phyloP scores from a whole-genome alignment of 2,888 invertebrate genomes.

The Sesamia inferens region DNA sequence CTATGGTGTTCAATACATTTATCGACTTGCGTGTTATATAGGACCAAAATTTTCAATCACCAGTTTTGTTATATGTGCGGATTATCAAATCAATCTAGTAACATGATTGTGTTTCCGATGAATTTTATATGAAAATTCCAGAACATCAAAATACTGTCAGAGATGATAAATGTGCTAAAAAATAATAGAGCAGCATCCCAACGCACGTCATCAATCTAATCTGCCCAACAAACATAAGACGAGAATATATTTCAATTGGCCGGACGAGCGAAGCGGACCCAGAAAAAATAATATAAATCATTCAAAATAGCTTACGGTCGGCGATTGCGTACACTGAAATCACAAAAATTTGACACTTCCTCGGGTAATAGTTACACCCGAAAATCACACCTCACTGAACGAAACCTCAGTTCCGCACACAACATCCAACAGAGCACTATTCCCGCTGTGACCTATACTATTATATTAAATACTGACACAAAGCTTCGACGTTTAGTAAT shows the following conservation, averaged over 20 bases:
- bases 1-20: constrained; percentile 37
- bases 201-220: constrained; percentile 62
- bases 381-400: constrained; percentile 64
- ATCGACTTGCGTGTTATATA: constrained; percentile 25
- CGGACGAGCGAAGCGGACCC: constrained; percentile 55
- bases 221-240: constrained; percentile 57
- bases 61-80: background rate
- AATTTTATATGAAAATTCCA: constrained; percentile 8
- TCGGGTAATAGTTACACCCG: constrained; percentile 63
- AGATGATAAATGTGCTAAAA: constrained; percentile 61
- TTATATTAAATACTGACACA: constrained; percentile 63
- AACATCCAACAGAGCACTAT: constrained; percentile 56
- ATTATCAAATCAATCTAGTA: constrained; percentile 10
- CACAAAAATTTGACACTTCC: constrained; percentile 68
- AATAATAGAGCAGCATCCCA: constrained; percentile 55
- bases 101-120: background rate
- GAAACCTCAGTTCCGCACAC: constrained; percentile 59
- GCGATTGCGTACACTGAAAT: constrained; percentile 65
- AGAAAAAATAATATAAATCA: constrained; percentile 66
- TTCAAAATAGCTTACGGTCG: constrained; percentile 70
- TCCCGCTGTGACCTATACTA: constrained; percentile 57
- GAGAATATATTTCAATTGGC: constrained; percentile 58
- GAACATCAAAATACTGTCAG: constrained; percentile 33
- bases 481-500: constrained; percentile 62
- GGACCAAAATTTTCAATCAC: constrained; percentile 8